Base-by-base conservation (phyloP, 2,888 invertebrate genomes). In the Sinodicranocentrus sp. region DNA sequence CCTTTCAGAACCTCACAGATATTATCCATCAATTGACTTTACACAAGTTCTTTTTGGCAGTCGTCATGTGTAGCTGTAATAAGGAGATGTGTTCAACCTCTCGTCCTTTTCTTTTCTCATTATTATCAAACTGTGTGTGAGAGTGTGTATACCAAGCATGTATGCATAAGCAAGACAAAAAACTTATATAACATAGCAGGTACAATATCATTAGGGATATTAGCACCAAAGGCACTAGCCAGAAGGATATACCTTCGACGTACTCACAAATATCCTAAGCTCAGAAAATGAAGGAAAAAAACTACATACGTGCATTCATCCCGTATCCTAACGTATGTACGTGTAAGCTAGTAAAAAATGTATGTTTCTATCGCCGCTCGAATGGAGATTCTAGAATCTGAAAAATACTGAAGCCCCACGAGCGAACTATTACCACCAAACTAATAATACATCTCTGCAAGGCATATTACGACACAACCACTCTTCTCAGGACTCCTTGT, bases 151-250 rank as follows among this genome's bases (percentile, higher is more conserved):
- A 19, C 39, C 63, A 10, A 6, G 39, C 19, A 63, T 28, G 21
- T 5, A 63, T n/a, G 39, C 39, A 63, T 10, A 39, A 17, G 19
- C 23, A 23, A 63, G 26, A 26, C 23, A n/a, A 57, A 19, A 57
- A 8, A n/a, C 26, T 57, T 57, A 8, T 19, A 25, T 19, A n/a
- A 13, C n/a, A 19, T 71, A 59, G 72, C 72, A 72, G 72, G 72
- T 72, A 72, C 72, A 59, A 72, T 72, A 59, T 59, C 72, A 72
- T 72, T 72, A 72, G 72, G 72, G 39, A 72, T 72, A 59, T 72
- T 72, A 43, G 72, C 72, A 59, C 57, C 72, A 72, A 15, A 25
- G 54, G 59, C 70, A 59, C 63, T 33, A 63, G 33, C 63, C 28
- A 63, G 19, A 1, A 33, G 57, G 57, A 13, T 21, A 5, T n/a